Percentiles rank a stretch among this genome's conserved stretches.
phyloP scores from a whole-genome alignment of 2,888 invertebrate genomes.

The Gasteruption jaculator region DNA sequence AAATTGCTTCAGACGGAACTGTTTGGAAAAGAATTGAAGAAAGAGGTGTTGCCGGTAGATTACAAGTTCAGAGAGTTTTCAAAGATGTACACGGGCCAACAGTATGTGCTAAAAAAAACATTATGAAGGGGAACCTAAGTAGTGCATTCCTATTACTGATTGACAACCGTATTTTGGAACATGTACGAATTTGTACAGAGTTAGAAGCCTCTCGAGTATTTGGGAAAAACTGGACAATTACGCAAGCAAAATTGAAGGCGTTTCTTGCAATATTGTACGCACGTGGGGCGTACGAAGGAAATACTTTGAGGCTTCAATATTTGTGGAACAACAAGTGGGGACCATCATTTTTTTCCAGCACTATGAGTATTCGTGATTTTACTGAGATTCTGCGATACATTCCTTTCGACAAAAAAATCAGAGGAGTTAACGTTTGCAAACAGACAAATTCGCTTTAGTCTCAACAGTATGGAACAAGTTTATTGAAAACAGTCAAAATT shows the following conservation, averaged over 20 bases:
- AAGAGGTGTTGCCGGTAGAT: slow-evolving; percentile 15
- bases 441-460: slow-evolving; percentile 27
- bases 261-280: slow-evolving; percentile 26
- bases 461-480: slow-evolving; percentile 27
- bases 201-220: slow-evolving; percentile 22
- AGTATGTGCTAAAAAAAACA: slow-evolving; percentile 26
- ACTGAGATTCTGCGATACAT: slow-evolving; percentile 25
- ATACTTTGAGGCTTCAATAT: slow-evolving; percentile 15
- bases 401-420: slow-evolving; percentile 24
- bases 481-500: slow-evolving; percentile 25
- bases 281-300: slow-evolving; percentile 25
- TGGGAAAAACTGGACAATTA: slow-evolving; percentile 20
- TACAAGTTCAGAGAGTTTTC: slow-evolving; percentile 14
- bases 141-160: slow-evolving; percentile 27
- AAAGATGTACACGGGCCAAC: slow-evolving; percentile 21
- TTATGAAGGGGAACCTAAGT: slow-evolving; percentile 25
- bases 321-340: slow-evolving; percentile 28
- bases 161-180: slow-evolving; percentile 22
- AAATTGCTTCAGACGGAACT: slow-evolving; percentile 23
- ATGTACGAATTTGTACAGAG: slow-evolving; percentile 20
- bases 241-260: slow-evolving; percentile 20
- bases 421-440: slow-evolving; percentile 23
- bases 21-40: slow-evolving; percentile 14
- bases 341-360: slow-evolving; percentile 23
- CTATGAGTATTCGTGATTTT: slow-evolving; percentile 26